A percentile compares a stretch with the other conserved stretches of the same genome.
Conservation (phyloP, 1,140 invertebrate genomes). For the Cyclargus thomasi region DNA sequence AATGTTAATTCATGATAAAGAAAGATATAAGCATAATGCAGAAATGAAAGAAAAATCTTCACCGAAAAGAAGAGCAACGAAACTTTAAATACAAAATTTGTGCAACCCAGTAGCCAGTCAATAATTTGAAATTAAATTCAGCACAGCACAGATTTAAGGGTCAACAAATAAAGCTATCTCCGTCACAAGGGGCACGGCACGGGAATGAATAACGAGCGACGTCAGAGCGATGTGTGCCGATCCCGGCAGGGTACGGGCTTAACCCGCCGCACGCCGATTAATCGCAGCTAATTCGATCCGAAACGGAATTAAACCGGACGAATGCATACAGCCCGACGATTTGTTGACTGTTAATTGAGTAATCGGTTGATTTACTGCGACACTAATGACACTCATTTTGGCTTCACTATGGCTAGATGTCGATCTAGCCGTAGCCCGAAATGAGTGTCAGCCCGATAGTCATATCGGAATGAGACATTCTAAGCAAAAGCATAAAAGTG, state of each 20-base stretch:
- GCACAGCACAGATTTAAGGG: conserved; percentile 28
- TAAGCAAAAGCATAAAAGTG: no score
- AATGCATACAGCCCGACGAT: conserved; percentile 70
- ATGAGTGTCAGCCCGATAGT: no score
- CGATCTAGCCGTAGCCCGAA: no score
- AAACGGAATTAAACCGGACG: conserved; percentile 70
- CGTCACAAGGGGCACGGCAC: conserved; percentile 41
- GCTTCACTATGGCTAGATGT: neutral
- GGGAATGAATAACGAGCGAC: conserved; percentile 69
- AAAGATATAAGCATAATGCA: no score
- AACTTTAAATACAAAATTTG: no score
- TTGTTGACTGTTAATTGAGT: conserved; percentile 65
- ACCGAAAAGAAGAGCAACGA: no score
- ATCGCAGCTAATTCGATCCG: conserved; percentile 70
- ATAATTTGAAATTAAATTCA: conserved; percentile 28
- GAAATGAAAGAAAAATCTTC: no score
- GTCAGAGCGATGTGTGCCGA: conserved; percentile 78
- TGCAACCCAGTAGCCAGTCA: neutral
- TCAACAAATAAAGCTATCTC: conserved; percentile 50
- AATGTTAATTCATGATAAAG: no score
- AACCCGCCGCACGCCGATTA: conserved; percentile 62
- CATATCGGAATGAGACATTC: no score
- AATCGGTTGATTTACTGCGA: conserved; percentile 45
- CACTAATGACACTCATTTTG: conserved; percentile 9
- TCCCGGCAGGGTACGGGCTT: conserved; percentile 48